Conservation (phyloP, 2,888 invertebrate species). For the Acronicta psi region DNA sequence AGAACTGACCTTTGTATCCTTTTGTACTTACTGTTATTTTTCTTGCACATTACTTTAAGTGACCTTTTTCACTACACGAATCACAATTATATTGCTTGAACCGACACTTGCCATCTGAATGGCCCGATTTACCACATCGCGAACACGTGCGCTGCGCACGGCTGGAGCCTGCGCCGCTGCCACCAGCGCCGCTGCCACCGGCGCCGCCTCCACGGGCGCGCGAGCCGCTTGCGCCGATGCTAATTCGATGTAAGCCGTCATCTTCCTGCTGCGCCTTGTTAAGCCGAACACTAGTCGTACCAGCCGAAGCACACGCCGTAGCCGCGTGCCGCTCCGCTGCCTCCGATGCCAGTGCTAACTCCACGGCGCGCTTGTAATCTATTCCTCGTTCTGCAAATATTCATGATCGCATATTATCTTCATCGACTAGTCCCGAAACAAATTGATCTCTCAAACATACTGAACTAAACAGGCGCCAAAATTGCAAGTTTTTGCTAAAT, state of each 20-base stretch:
- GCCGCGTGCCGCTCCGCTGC: no score
- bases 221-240: slow-evolving; percentile 1
- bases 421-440: slow-evolving; percentile 49
- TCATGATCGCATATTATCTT: slow-evolving; percentile 49
- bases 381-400: slow-evolving; percentile 51
- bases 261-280: slow-evolving; percentile 1
- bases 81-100: slow-evolving; percentile 19
- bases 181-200: background rate
- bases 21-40: background rate
- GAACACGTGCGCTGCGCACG: slow-evolving; percentile 8
- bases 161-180: slow-evolving; percentile 1
- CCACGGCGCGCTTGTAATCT: background rate
- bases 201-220: slow-evolving; percentile 2
- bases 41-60: slow-evolving; percentile 8
- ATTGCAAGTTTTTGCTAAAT: slow-evolving; percentile 24
- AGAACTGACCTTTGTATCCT: slow-evolving; percentile 1
- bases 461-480: slow-evolving; percentile 41
- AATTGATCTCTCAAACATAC: slow-evolving; percentile 46
- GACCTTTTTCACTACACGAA: slow-evolving; percentile 13
- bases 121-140: slow-evolving; percentile 17
- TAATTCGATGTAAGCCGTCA: slow-evolving; percentile 5
- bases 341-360: no score
- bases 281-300: background rate
- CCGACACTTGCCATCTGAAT: slow-evolving; percentile 13
- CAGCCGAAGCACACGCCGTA: no score